Conservation (phyloP, 2,113 vertebrate species). For the Cochlearius cochlearius region DNA sequence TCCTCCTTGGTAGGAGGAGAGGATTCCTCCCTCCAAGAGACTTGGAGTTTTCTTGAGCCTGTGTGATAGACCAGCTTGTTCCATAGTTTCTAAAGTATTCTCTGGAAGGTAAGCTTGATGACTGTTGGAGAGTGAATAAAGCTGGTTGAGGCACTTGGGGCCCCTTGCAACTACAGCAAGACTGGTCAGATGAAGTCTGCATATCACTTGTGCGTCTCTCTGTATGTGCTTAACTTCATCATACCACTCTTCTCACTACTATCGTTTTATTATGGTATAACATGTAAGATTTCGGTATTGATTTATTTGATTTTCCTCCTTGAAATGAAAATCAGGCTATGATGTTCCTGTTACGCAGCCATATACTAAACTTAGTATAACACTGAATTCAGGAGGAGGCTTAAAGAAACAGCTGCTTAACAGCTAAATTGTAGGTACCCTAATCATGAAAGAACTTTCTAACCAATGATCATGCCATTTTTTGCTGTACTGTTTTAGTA, state of each 20-base stretch:
- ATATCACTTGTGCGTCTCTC: neutral
- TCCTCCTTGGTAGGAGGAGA: neutral
- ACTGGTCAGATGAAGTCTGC: neutral
- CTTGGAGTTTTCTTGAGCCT: neutral
- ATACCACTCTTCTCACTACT: neutral
- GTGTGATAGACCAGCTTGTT: neutral
- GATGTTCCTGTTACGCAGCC: neutral
- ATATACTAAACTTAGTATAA: neutral
- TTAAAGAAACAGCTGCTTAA: neutral
- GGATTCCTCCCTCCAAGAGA: neutral
- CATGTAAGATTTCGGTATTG: neutral
- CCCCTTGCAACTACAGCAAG: neutral
- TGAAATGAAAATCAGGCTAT: neutral
- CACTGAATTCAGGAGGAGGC: neutral
- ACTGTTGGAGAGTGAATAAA: fast-evolving
- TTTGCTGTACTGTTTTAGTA: neutral
- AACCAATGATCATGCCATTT: neutral
- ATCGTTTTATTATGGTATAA: neutral
- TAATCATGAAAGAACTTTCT: neutral
- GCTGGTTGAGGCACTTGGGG: fast-evolving
- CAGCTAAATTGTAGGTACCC: neutral
- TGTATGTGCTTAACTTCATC: neutral
- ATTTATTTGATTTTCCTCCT: neutral
- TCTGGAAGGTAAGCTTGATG: neutral
- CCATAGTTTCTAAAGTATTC: neutral